phyloP scores from a whole-genome alignment of 1,140 invertebrate genomes.

The Zaprionus lachaisei region DNA sequence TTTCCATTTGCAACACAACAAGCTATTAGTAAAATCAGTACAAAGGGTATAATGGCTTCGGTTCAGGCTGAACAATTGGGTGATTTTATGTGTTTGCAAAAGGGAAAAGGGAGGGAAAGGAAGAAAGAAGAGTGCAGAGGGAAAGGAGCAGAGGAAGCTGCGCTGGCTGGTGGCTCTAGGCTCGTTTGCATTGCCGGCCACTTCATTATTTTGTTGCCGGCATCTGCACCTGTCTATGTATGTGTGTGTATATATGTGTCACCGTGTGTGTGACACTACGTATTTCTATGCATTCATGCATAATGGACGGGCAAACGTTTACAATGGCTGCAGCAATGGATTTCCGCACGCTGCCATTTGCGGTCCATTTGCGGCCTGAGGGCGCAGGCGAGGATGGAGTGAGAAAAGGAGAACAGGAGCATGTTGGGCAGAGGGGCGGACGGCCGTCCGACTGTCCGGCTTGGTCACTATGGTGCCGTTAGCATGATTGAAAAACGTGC shows the following conservation, averaged over 20 bases:
- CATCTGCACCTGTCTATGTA: slow-evolving; percentile 18
- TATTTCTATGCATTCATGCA: slow-evolving; percentile 80
- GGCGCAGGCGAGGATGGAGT: slow-evolving; percentile 6
- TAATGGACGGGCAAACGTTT: slow-evolving; percentile 78
- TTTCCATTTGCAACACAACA: background rate
- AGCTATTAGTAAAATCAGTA: background rate
- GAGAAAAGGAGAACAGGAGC: background rate
- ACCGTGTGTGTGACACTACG: slow-evolving; percentile 34
- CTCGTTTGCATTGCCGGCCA: slow-evolving; percentile 63
- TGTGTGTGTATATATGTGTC: slow-evolving; percentile 1
- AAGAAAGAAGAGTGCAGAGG: background rate
- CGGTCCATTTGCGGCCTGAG: slow-evolving; percentile 70
- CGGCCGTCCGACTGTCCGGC: background rate
- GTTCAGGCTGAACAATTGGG: slow-evolving; percentile 16
- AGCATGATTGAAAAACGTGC: slow-evolving; percentile 81
- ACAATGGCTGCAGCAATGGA: slow-evolving; percentile 74
- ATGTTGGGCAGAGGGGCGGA: slow-evolving; percentile 10
- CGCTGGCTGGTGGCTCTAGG: slow-evolving; percentile 27
- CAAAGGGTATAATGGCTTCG: slow-evolving; percentile 30
- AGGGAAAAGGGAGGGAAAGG: background rate
- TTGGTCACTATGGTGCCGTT: slow-evolving; percentile 63
- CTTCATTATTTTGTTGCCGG: slow-evolving; percentile 73
- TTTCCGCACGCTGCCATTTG: slow-evolving; percentile 79
- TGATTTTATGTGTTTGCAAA: background rate
- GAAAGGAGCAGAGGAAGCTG: background rate